Conservation (phyloP, 2,888 invertebrate genomes). For the Diaphora mendica region DNA sequence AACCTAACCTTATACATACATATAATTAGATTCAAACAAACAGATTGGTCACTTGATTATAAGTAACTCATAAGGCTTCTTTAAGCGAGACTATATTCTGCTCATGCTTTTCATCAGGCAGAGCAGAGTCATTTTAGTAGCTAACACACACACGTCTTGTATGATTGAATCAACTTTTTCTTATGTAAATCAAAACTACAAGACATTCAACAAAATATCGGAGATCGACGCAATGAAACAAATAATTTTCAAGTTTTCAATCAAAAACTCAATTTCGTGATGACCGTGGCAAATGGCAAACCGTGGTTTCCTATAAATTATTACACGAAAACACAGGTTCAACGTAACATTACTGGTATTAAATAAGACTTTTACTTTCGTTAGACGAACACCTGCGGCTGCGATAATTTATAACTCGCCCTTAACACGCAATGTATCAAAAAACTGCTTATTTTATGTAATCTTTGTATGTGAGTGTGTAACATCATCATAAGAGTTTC, state of each 20-base stretch:
- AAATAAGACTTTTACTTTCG: conserved; percentile 42
- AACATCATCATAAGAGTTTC: not conserved
- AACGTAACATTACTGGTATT: conserved; percentile 17
- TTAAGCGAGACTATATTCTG: no score
- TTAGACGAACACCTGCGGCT: conserved; percentile 28
- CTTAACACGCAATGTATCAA: conserved; percentile 40
- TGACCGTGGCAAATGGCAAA: conserved; percentile 33
- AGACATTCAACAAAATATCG: not conserved
- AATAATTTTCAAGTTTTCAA: conserved; percentile 16
- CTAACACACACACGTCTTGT: no score
- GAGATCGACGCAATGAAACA: conserved; percentile 6
- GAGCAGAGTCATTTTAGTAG: no score
- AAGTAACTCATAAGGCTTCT: no score
- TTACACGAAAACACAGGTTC: conserved; percentile 20
- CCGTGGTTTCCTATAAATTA: conserved; percentile 30
- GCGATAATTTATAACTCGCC: conserved; percentile 29
- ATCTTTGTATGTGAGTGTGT: not conserved
- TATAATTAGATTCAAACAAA: no score
- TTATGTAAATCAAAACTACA: not conserved
- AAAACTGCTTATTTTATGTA: conserved; percentile 12
- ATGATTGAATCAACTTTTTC: no score
- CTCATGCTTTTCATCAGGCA: no score
- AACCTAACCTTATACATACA: no score
- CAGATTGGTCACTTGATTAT: no score
- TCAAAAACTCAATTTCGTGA: conserved; percentile 11